These are phyloP conservation scores for Hipposideros larvatus DNA, from an alignment of 2,797 vertebrate species.

Conservation along the genomic window DNA sequence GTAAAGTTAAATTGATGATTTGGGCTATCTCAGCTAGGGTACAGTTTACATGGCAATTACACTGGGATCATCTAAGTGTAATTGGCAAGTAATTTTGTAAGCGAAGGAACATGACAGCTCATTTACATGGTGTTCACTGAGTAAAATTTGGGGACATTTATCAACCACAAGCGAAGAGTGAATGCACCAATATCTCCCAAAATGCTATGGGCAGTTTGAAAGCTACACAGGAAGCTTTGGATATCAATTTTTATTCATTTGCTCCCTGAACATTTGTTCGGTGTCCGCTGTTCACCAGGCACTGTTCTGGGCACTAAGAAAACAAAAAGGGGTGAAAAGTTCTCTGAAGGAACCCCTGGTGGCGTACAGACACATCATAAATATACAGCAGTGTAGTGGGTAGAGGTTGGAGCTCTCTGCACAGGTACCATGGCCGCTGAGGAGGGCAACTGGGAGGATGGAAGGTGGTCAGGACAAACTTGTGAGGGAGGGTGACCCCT, in stretches of 20 bases:
- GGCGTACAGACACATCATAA: neutral
- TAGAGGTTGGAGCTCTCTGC: neutral
- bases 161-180: slow-evolving; percentile 70
- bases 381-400: neutral
- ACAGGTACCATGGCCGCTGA: neutral
- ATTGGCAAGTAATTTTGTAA: slow-evolving; percentile 83
- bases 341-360: neutral
- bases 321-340: neutral
- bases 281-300: neutral
- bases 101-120: slow-evolving; percentile 82
- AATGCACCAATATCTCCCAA: slow-evolving; percentile 47
- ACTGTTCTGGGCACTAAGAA: neutral
- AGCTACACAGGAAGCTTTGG: neutral
- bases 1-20: slow-evolving; percentile 81
- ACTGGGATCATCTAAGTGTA: slow-evolving; percentile 79
- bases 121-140: slow-evolving; percentile 82
- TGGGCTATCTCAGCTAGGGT: slow-evolving; percentile 73
- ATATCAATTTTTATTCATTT: neutral
- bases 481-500: neutral
- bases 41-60: slow-evolving; percentile 70
- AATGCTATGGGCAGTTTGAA: slow-evolving; percentile 30
- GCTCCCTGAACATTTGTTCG: neutral
- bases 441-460: neutral
- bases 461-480: neutral
- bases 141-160: slow-evolving; percentile 82